Conservation (phyloP, 2,888 invertebrate species). For the Latrodectus elegans region DNA sequence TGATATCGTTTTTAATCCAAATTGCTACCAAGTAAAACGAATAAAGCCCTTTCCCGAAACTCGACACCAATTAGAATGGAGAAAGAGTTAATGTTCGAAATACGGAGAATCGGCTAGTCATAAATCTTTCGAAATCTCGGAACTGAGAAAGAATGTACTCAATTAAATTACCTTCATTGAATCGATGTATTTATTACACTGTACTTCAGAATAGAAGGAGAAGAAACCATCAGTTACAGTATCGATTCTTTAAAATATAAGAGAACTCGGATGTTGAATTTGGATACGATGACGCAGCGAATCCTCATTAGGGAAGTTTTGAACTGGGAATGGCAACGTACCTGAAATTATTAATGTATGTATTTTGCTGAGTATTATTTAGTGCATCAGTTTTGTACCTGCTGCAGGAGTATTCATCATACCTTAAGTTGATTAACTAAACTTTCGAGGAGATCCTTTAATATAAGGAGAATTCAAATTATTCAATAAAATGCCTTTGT, state of each 20-base stretch:
- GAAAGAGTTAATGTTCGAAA: conserved; percentile 43
- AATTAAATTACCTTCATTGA: conserved; percentile 56
- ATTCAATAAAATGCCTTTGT: too few species aligned
- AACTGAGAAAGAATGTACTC: conserved; percentile 42
- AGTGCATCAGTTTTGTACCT: too few species aligned
- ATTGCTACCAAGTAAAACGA: conserved; percentile 14
- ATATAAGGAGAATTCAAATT: too few species aligned
- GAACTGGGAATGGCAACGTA: too few species aligned
- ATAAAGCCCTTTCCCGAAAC: conserved; percentile 19
- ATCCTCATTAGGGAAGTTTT: too few species aligned
- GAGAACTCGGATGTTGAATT: neutral
- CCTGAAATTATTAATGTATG: too few species aligned
- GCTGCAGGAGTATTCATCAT: too few species aligned
- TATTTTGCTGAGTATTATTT: too few species aligned
- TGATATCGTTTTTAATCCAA: neutral
- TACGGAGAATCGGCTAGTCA: conserved; percentile 17
- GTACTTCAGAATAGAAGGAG: conserved; percentile 19
- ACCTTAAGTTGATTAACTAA: too few species aligned
- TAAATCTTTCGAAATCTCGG: conserved; percentile 34
- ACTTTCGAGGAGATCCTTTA: too few species aligned
- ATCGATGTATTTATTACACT: conserved; percentile 57
- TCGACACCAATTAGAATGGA: conserved; percentile 33
- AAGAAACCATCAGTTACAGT: conserved; percentile 46
- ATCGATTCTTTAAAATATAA: conserved; percentile 37
- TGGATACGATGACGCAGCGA: too few species aligned